Evolutionary conservation across 2,113 vertebrate genomes (phyloP), one percentile per base, ranked within the genome.

Genomic region (Ctenodactylus gundi): DNA sequence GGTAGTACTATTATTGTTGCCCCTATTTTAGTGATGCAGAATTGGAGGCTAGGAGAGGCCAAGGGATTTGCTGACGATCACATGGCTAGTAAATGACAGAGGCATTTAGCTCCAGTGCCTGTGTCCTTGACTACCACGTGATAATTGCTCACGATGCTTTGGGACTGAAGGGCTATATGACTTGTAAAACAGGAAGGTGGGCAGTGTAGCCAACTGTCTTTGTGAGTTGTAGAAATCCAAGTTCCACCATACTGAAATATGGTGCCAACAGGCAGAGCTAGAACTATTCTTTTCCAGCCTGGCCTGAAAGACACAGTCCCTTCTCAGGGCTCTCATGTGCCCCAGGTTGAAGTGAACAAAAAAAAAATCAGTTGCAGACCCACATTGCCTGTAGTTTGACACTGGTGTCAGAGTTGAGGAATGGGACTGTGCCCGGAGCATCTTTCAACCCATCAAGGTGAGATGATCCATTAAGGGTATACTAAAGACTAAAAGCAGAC

Each of bases 91-190:
- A 76, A 90, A 34, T 0, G 31, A 72, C 70, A 58, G 53, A 75
- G 36, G 10, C 1, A 4, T 2, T 27, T 4, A 5, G n/a, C 3
- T 20, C 57, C 4, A n/a, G 34, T 1, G 8, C 2, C 34, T 4
- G 2, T 11, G 55, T 12, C 60, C 65, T 78, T 12, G 39, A 18
- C 60, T 44, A 36, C 84, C 21, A 13, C 3, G 20, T 21, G 11
- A 7, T 2, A 14, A n/a, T 11, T 77, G 27, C 65, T 36, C 49
- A 1, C 7, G 21, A 25, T 23, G 18, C 36, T 49, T 10, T 21
- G 36, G 11, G 36, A 14, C 34, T 21, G 31, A 41, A 15, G 44
- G 44, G 0, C 39, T 36, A 0, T 21, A 0, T 0, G 31, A 34
- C 73, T 14, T 14, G 8, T n/a, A 46, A 81, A 55, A 75, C 4